A percentile compares a stretch with the other conserved stretches of the same genome.
Evolutionary conservation across 2,113 vertebrate species (phyloP).

Genomic region (human): DNA sequence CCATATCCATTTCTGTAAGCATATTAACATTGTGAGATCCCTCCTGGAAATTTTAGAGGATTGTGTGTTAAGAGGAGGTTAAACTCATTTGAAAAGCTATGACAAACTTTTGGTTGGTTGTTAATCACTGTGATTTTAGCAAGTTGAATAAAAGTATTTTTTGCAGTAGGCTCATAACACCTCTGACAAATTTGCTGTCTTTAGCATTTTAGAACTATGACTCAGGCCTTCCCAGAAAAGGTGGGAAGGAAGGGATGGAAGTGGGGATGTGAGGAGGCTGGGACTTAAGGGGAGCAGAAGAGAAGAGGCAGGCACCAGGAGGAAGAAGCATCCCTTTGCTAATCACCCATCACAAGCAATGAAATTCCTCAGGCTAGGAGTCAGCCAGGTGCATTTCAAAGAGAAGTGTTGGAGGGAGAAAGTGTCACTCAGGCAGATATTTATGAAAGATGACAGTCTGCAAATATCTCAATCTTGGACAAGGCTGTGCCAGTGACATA

Average conservation of each 20-base stretch:
- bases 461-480: constrained; percentile 99
- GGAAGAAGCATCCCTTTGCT: constrained; percentile 82
- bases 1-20: constrained; percentile 25
- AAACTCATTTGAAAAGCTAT: constrained; percentile 63
- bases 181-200: constrained; percentile 80
- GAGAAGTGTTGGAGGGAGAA: constrained; percentile 77
- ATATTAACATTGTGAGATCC: constrained; percentile 21
- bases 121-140: constrained; percentile 78
- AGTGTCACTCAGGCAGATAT: constrained; percentile 92
- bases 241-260: constrained; percentile 46
- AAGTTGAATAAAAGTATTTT: constrained; percentile 81
- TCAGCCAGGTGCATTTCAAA: constrained; percentile 86
- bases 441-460: constrained; percentile 99
- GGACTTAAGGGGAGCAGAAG: not conserved
- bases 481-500: constrained; percentile 91
- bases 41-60: not conserved
- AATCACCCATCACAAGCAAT: constrained; percentile 88
- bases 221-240: constrained; percentile 79
- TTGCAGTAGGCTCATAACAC: constrained; percentile 76
- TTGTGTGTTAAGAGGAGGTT: constrained; percentile 37
- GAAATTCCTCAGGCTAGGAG: constrained; percentile 82
- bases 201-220: constrained; percentile 82
- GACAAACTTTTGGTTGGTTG: constrained; percentile 45
- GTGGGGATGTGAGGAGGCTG: not conserved
- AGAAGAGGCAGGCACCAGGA: constrained; percentile 17